These are phyloP conservation scores for Ispidina picta DNA, from an alignment of 2,797 vertebrate species.

Conservation along the genomic window DNA sequence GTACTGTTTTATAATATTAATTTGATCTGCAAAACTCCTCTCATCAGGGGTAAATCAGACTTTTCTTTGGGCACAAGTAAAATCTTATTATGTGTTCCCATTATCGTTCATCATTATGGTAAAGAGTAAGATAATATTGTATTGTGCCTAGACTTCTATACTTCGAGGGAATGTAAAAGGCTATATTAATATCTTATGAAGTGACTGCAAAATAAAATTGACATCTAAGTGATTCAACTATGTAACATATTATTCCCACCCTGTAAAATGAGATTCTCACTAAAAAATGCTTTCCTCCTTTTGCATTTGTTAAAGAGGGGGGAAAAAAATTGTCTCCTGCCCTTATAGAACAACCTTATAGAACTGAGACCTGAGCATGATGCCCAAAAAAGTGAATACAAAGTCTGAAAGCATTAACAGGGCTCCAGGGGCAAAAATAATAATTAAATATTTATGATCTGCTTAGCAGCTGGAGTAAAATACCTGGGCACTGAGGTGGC, in stretches of 20 bases:
- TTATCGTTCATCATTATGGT: constrained; percentile 55
- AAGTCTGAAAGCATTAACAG: neutral
- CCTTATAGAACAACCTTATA: neutral
- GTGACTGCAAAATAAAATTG: constrained; percentile 54
- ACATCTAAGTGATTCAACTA: constrained; percentile 45
- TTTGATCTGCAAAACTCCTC: constrained; percentile 40
- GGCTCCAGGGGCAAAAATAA: neutral
- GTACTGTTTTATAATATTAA: constrained; percentile 32
- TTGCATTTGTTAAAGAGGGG: neutral
- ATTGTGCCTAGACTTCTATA: constrained; percentile 31
- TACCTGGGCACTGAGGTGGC: neutral
- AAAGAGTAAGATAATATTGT: constrained; percentile 50
- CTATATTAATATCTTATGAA: constrained; percentile 60
- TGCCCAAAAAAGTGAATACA: neutral
- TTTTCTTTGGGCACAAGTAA: constrained; percentile 55
- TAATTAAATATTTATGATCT: neutral
- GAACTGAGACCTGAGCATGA: neutral
- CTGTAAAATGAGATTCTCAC: constrained; percentile 24
- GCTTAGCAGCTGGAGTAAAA: neutral
- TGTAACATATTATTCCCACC: constrained; percentile 6
- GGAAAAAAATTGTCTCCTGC: neutral
- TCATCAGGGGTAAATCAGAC: constrained; percentile 20
- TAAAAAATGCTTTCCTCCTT: neutral
- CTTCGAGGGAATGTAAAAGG: constrained; percentile 36
- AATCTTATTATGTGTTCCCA: constrained; percentile 50